Evolutionary conservation across 2,888 invertebrate species (phyloP).

Genomic region (Clepsis dumicolana): DNA sequence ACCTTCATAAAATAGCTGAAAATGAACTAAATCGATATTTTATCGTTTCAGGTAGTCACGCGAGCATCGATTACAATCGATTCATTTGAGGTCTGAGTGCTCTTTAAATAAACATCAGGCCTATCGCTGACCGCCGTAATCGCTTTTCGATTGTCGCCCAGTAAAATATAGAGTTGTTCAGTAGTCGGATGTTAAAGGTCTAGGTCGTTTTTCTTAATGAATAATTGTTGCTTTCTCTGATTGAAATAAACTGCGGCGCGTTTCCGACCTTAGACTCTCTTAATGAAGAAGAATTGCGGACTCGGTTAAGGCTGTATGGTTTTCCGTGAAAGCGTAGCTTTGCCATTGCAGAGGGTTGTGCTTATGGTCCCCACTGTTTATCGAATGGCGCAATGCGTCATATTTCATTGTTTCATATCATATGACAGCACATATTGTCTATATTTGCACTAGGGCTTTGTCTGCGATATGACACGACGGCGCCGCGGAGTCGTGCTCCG

Average conservation of each 20-base stretch:
- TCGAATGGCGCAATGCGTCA: slow-evolving; percentile 22
- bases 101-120: slow-evolving; percentile 73
- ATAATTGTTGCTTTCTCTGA: slow-evolving; percentile 33
- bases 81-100: slow-evolving; percentile 61
- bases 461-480: slow-evolving; percentile 19
- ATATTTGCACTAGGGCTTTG: slow-evolving; percentile 31
- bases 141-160: slow-evolving; percentile 70
- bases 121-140: slow-evolving; percentile 62
- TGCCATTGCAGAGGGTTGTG: slow-evolving; percentile 2
- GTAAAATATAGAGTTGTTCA: slow-evolving; percentile 57
- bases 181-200: slow-evolving; percentile 23
- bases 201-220: slow-evolving; percentile 31
- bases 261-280: slow-evolving; percentile 15
- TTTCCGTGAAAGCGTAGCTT: slow-evolving; percentile 7
- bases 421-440: neutral
- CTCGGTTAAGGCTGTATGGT: neutral
- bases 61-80: slow-evolving; percentile 62
- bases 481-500: slow-evolving; percentile 44
- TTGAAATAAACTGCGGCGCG: slow-evolving; percentile 32
- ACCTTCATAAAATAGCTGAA: slow-evolving; percentile 45
- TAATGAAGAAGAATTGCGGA: slow-evolving; percentile 32
- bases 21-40: slow-evolving; percentile 58
- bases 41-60: slow-evolving; percentile 61
- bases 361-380: neutral
- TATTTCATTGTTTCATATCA: neutral